phyloP scores from a whole-genome alignment of 2,888 invertebrate genomes.

The Choreutis nemorana region DNA sequence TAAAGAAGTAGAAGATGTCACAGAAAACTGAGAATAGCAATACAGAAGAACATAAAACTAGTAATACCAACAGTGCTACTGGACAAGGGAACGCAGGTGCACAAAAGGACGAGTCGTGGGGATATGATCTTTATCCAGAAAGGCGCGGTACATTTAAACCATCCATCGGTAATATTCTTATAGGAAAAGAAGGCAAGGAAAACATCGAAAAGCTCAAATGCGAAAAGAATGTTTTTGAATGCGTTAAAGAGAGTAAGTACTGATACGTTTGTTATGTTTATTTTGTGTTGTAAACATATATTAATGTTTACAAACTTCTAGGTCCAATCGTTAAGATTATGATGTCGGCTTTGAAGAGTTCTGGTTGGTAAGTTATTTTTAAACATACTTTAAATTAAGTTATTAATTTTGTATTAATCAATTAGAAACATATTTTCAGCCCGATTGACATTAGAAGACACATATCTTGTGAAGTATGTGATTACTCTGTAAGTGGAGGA shows the following conservation, averaged over 20 bases:
- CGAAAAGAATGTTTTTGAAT: constrained; percentile 79
- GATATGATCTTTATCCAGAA: constrained; percentile 86
- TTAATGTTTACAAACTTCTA: constrained; percentile 23
- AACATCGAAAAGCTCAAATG: constrained; percentile 77
- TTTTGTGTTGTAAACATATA: constrained; percentile 4
- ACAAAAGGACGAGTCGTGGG: constrained; percentile 63
- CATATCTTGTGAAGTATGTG: constrained; percentile 92
- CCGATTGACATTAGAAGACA: constrained; percentile 86
- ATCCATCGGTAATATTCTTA: constrained; percentile 60
- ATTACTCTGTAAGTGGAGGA: constrained; percentile 84
- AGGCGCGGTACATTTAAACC: constrained; percentile 70
- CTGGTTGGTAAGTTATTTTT: constrained; percentile 73
- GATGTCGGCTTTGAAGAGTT: constrained; percentile 82
- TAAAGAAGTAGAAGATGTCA: too few species aligned
- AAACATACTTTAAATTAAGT: constrained; percentile 3
- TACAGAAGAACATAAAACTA: neutral
- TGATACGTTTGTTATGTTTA: neutral
- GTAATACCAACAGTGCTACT: constrained; percentile 7
- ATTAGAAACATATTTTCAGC: constrained; percentile 71
- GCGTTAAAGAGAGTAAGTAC: constrained; percentile 73
- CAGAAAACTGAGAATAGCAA: too few species aligned
- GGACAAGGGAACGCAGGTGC: constrained; percentile 9
- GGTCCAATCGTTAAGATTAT: constrained; percentile 84
- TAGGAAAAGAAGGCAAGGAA: constrained; percentile 75
- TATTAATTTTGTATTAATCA: constrained; percentile 6